A percentile compares a stretch with the other conserved stretches of the same genome.
phyloP scores from a whole-genome alignment of 2,113 vertebrate genomes.

The Numida meleagris region DNA sequence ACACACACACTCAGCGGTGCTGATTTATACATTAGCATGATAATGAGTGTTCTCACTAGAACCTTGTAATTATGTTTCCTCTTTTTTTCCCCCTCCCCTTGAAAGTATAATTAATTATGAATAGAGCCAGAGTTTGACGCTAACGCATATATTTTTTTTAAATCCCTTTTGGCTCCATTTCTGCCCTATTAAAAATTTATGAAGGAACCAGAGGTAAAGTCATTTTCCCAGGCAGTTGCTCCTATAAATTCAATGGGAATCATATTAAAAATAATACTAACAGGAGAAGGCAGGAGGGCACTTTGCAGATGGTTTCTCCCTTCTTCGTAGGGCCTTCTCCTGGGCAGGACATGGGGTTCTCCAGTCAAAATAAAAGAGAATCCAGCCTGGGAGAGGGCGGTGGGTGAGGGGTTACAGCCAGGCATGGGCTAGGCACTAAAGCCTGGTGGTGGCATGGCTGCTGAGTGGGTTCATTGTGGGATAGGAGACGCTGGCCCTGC shows the following conservation, averaged over 20 bases:
- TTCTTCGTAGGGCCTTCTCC: not conserved
- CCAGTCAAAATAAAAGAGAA: not conserved
- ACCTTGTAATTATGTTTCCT: constrained; percentile 78
- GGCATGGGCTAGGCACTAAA: not conserved
- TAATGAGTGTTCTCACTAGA: constrained; percentile 80
- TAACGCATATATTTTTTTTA: not conserved
- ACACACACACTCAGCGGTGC: constrained; percentile 21
- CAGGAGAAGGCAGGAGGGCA: not conserved
- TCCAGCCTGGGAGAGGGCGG: not conserved
- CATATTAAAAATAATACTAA: not conserved
- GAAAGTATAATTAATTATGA: constrained; percentile 79
- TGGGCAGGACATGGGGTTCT: not conserved
- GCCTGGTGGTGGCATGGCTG: not conserved
- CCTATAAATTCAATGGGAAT: constrained; percentile 34
- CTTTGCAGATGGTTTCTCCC: not conserved
- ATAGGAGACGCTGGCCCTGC: not conserved
- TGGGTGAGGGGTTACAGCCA: not conserved
- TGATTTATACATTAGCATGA: constrained; percentile 75
- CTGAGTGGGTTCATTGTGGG: not conserved
- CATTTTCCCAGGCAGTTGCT: constrained; percentile 46
- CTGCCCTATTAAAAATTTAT: constrained; percentile 66
- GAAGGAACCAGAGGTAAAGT: constrained; percentile 53
- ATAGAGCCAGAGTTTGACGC: constrained; percentile 64
- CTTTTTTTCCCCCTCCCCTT: constrained; percentile 61
- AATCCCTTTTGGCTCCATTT: constrained; percentile 71